These are phyloP conservation scores for Diachrysia chrysitis DNA, from an alignment of 2,888 invertebrate genomes.

Conservation along the genomic window DNA sequence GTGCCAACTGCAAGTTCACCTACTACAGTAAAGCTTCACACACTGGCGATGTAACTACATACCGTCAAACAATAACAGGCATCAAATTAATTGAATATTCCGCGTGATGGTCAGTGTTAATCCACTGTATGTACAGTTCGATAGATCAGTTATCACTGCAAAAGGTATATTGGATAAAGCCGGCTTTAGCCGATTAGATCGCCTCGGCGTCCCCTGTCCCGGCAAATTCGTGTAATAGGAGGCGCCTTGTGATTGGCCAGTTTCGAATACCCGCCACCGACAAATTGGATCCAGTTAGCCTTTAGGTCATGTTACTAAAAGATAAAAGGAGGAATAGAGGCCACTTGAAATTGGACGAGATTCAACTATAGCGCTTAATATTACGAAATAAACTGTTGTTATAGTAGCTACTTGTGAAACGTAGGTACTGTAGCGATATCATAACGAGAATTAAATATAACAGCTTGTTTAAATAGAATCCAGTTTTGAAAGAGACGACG, in stretches of 20 bases:
- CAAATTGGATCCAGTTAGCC: conserved; percentile 85
- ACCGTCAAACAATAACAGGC: conserved; percentile 12
- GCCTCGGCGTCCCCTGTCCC: conserved; percentile 67
- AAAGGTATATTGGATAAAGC: conserved; percentile 81
- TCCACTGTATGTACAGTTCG: conserved; percentile 57
- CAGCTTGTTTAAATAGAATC: conserved; percentile 40
- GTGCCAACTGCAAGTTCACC: no score
- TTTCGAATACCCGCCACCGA: conserved; percentile 79
- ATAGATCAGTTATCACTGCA: conserved; percentile 74
- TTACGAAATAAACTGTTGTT: conserved; percentile 30
- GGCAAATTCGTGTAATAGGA: conserved; percentile 77
- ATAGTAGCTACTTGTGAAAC: conserved; percentile 20
- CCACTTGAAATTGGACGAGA: conserved; percentile 52
- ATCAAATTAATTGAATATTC: conserved; percentile 51
- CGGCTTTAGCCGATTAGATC: conserved; percentile 80
- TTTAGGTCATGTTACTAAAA: conserved; percentile 73
- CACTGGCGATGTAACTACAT: conserved; percentile 14
- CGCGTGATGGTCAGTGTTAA: conserved; percentile 46
- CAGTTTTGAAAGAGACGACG: conserved; percentile 26
- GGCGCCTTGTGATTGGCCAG: conserved; percentile 82
- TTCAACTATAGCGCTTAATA: conserved; percentile 45
- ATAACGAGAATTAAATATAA: conserved; percentile 40
- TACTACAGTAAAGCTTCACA: not conserved
- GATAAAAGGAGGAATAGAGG: conserved; percentile 61
- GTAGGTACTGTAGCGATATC: conserved; percentile 15